Evolutionary conservation across 2,113 vertebrate genomes (phyloP).

Genomic region (Gallinago undulata): DNA sequence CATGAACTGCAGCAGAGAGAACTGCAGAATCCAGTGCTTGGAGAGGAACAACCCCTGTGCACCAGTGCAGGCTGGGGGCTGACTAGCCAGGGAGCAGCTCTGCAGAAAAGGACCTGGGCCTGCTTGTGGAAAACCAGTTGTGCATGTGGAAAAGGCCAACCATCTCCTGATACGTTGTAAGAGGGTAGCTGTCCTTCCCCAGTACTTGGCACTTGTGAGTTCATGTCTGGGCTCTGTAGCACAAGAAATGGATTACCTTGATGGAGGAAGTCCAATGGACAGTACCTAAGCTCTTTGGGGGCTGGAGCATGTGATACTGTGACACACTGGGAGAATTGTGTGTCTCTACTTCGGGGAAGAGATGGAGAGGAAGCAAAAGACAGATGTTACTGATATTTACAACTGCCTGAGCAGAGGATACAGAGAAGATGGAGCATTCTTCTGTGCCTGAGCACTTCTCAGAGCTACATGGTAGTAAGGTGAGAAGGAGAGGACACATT

Average conservation of each 20-base stretch:
- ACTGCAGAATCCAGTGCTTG: rapidly evolving
- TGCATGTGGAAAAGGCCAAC: neutral
- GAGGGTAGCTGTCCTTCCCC: neutral
- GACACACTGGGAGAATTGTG: neutral
- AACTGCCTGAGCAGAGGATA: neutral
- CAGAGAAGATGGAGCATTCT: neutral
- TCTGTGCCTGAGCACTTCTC: neutral
- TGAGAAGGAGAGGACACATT: neutral
- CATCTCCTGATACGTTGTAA: neutral
- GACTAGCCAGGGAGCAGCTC: neutral
- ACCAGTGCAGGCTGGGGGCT: neutral
- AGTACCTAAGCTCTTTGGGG: neutral
- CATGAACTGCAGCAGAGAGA: neutral
- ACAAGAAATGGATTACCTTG: too few species aligned
- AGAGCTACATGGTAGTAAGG: neutral
- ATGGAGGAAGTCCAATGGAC: neutral
- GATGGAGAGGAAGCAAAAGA: neutral
- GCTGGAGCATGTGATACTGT: neutral
- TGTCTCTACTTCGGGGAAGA: neutral
- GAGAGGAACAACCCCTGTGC: neutral
- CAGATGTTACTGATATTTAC: neutral
- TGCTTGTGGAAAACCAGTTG: neutral
- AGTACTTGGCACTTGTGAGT: neutral
- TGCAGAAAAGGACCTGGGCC: neutral
- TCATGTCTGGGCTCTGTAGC: neutral